Conservation (phyloP, 2,888 invertebrate genomes). For the Polydrusus cervinus region DNA sequence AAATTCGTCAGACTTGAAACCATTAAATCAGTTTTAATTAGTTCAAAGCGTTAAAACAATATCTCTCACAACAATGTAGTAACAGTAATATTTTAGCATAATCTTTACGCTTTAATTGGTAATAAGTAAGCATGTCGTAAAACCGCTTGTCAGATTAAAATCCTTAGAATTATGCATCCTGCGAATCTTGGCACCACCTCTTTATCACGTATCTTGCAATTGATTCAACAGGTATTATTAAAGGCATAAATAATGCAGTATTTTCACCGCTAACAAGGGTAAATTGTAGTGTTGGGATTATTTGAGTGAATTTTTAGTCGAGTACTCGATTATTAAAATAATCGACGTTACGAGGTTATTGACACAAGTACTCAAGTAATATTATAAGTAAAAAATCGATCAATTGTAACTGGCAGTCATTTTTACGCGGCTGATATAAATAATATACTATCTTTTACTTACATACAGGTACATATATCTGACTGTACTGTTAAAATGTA, state of each 20-base stretch:
- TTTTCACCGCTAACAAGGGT: conserved; percentile 26
- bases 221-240: conserved; percentile 42
- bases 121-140: conserved; percentile 22
- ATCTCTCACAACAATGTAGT: conserved; percentile 22
- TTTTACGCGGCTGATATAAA: too few species aligned
- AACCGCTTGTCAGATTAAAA: conserved; percentile 35
- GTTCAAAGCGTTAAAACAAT: conserved; percentile 40
- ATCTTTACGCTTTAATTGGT: conserved; percentile 31
- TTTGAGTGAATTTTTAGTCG: too few species aligned
- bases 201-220: conserved; percentile 42
- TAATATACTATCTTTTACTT: too few species aligned
- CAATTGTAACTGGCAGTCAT: too few species aligned
- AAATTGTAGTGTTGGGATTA: too few species aligned
- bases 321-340: too few species aligned
- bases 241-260: conserved; percentile 24
- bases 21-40: conserved; percentile 39
- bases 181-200: conserved; percentile 41
- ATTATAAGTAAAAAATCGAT: too few species aligned
- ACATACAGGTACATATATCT: too few species aligned
- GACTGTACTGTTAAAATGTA: too few species aligned
- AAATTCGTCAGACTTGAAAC: too few species aligned
- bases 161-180: conserved; percentile 49
- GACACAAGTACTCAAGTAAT: too few species aligned
- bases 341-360: too few species aligned
- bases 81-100: conserved; percentile 14